Evolutionary conservation across 2,888 invertebrate species (phyloP).

Genomic region (Pycnomerus fuliginosus): DNA sequence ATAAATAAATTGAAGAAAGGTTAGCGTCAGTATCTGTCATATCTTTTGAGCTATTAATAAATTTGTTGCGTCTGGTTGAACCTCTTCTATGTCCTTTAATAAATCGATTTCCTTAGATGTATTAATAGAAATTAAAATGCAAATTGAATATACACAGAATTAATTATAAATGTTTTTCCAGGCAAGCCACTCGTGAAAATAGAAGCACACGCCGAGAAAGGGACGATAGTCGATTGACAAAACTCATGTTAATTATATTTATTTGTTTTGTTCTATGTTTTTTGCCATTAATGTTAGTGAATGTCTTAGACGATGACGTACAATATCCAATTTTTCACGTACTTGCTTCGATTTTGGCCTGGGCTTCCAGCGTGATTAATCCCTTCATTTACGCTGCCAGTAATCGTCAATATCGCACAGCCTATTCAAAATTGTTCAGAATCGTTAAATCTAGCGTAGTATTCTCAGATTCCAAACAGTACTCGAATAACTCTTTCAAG

Average conservation of each 20-base stretch:
- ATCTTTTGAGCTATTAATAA: constrained; percentile 24
- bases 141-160: constrained; percentile 11
- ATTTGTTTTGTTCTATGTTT: constrained; percentile 83
- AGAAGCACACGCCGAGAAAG: constrained; percentile 50
- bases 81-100: constrained; percentile 22
- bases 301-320: constrained; percentile 80
- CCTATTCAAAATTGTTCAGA: constrained; percentile 59
- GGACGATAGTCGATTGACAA: constrained; percentile 80
- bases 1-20: constrained; percentile 18
- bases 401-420: constrained; percentile 75
- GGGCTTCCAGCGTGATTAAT: constrained; percentile 88
- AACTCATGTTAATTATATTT: constrained; percentile 86
- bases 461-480: constrained; percentile 41
- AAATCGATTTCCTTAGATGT: constrained; percentile 19
- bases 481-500: constrained; percentile 32
- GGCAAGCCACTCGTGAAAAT: constrained; percentile 36
- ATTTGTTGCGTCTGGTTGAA: constrained; percentile 21
- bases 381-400: constrained; percentile 89
- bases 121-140: constrained; percentile 20
- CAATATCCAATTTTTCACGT: constrained; percentile 75
- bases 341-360: constrained; percentile 80
- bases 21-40: constrained; percentile 22
- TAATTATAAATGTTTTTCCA: constrained; percentile 29
- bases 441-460: constrained; percentile 45
- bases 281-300: constrained; percentile 84